Percentiles rank a stretch among this genome's conserved stretches.
These are phyloP conservation scores for Acrocephalus arundinaceus DNA, from an alignment of 2,113 vertebrate genomes.

Conservation along the genomic window DNA sequence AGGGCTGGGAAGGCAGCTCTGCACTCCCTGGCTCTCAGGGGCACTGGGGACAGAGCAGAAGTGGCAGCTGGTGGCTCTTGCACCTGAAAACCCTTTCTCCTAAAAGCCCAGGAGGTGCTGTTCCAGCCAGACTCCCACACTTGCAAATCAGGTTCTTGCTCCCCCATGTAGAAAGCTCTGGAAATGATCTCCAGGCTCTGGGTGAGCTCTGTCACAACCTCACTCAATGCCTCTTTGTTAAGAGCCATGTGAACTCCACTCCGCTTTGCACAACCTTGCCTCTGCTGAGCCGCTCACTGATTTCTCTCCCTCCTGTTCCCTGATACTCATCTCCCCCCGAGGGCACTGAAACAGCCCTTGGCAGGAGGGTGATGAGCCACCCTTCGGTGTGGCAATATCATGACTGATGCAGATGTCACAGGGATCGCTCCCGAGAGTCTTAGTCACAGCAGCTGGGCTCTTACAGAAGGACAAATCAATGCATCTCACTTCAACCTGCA, in stretches of 20 bases:
- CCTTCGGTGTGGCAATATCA: constrained; percentile 48
- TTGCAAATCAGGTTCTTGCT: constrained; percentile 13
- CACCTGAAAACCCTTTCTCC: neutral
- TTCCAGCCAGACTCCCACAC: neutral
- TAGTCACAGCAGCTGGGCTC: neutral
- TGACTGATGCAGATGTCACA: neutral
- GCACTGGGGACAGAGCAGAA: neutral
- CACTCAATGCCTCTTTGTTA: constrained; percentile 59
- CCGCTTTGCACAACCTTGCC: constrained; percentile 56
- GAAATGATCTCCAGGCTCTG: constrained; percentile 2
- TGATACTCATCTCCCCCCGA: constrained; percentile 47
- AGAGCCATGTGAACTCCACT: constrained; percentile 6
- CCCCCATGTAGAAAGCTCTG: constrained; percentile 1
- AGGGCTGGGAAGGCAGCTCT: neutral
- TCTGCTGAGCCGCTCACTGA: neutral
- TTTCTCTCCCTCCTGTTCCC: neutral
- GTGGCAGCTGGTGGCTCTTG: neutral
- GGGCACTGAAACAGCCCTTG: constrained; percentile 52
- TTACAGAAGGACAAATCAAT: neutral
- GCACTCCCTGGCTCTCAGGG: neutral
- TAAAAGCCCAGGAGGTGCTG: neutral
- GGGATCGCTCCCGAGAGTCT: neutral
- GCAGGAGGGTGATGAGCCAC: constrained; percentile 12
- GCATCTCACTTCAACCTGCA: neutral
- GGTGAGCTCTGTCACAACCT: constrained; percentile 33